Percentiles rank a stretch among this genome's conserved stretches.
These are phyloP conservation scores for Eira barbara DNA, from an alignment of 2,113 vertebrate species.

Conservation along the genomic window DNA sequence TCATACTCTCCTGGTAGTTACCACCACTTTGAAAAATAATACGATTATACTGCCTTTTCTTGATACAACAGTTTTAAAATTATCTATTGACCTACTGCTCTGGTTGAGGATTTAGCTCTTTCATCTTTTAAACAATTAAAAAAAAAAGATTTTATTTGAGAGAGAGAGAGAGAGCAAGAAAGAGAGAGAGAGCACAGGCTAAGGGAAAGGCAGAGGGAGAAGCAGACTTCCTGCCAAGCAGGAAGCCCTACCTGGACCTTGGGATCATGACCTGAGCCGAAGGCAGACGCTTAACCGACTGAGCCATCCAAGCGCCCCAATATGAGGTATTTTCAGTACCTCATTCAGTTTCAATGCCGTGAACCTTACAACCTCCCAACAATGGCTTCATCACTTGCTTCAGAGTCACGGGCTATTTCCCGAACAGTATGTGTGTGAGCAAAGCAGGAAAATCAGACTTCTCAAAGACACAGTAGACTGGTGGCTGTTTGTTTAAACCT, in stretches of 20 bases:
- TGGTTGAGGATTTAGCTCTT: not conserved
- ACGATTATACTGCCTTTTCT: not conserved
- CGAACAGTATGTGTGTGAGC: slow-evolving; percentile 1
- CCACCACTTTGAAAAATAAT: not conserved
- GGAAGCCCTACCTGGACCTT: no score
- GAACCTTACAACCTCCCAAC: not conserved
- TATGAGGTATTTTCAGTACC: not conserved
- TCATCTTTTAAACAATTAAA: not conserved
- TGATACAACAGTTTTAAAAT: not conserved
- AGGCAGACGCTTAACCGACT: not conserved
- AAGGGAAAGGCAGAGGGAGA: no score
- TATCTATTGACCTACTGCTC: not conserved
- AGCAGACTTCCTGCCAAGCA: no score
- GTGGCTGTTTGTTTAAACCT: slow-evolving; percentile 80
- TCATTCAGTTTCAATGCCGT: no score
- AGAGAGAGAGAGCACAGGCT: no score
- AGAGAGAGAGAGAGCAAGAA: no score
- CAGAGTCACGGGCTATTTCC: slow-evolving; percentile 37
- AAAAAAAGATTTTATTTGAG: not conserved
- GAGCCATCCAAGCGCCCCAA: not conserved
- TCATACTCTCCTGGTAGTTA: not conserved
- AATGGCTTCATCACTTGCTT: not conserved
- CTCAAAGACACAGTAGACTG: slow-evolving; percentile 55
- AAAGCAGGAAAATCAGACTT: slow-evolving; percentile 51
- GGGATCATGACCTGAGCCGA: no score